Base-by-base conservation (phyloP, 2,113 vertebrate genomes). In the Lepidothrix coronata region DNA sequence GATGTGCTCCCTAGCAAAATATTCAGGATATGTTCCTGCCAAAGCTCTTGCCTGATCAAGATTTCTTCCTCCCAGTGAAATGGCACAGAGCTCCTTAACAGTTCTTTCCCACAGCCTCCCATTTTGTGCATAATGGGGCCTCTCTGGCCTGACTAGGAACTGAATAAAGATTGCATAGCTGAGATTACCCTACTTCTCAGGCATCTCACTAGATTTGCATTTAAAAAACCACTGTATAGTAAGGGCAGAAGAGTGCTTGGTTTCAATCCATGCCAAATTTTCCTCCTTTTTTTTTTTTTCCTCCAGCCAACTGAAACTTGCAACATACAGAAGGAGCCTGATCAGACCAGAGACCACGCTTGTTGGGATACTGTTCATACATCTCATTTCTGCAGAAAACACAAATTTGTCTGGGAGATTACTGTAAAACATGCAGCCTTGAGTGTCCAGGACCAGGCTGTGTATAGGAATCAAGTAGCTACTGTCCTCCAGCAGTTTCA, bases 341-440 rank as follows among this genome's bases (percentile, higher is more conserved):
- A 61, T 63, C 76, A 88, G 57, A 85, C 54, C 66, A 83, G 61
- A 94, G 84, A 96, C 37, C 28, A 41, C 35, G 58, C 59, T 30
- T 80, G 28, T 24, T 58, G 18, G 35, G 75, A 33, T 88, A 76
- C 21, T 79, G 68, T 41, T 59, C 88, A 49, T 51, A 68, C 62
- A n/a, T 54, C 28, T 71, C 48, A 33, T 76, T 89, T 62, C 11
- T 72, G 46, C 89, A 95, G 43, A 88, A 94, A 67, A 23, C 89
- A 96, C 77, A 96, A 91, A 80, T 96, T 96, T 70, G 94, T 97
- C 39, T 98, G 98, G 97, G 98, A 98, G 81, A 93, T 98, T 76
- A 98, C 97, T 8, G 87, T 91, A 37, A 97, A 94, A 46, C 97
- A 98, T 19, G 91, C 93, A 14, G 67, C 91, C 44, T 88, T 76